Evolutionary conservation across 2,888 invertebrate genomes (phyloP), one percentile per base, ranked within the genome.

Genomic region (Leptothorax acervorum): DNA sequence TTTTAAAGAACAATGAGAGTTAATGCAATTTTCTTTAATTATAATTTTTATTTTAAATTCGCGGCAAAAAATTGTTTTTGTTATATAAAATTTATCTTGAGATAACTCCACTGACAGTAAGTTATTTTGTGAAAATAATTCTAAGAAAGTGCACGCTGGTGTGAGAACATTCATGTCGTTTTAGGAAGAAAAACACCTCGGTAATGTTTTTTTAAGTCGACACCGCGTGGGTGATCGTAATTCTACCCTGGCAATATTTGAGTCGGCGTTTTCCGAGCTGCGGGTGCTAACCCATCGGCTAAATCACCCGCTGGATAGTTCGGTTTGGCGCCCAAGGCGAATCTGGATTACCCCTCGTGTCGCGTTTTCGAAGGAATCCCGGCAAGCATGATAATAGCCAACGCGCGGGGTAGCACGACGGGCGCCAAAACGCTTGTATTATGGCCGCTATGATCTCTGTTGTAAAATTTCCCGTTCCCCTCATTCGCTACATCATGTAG

Each of bases 181-280:
- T 60, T n/a, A 45, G 12, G 6, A 31, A 45, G 57, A 35, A 57
- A 79, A 70, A 4, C 45, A n/a, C 45, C 23, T 15, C 8, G 15
- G 5, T 57, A n/a, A 12, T 39, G n/a, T 45, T 65, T 62, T 45
- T 70, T 62, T 70, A 75, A 68, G 42, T 53, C 65, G 28, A 76
- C 74, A n/a, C 35, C 78, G 45, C 53, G 51, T 62, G 23, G 9
- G 57, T 11, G 28, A 62, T 73, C 83, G 85, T 90, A 89, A 89
- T 83, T 89, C 85, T 82, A 86, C 63, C 65, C 60, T 57, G 65
- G 62, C 57, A 81, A 65, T 91, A 86, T 91, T 90, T 88, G 87
- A 91, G 85, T 90, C 89, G 87, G 87, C 83, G 73, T 71, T 68
- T 83, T 74, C 51, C 65, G 66, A 74, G 81, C 83, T 76, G 84